Conservation (phyloP, 2,113 vertebrate genomes). For the Otocyon megalotis region DNA sequence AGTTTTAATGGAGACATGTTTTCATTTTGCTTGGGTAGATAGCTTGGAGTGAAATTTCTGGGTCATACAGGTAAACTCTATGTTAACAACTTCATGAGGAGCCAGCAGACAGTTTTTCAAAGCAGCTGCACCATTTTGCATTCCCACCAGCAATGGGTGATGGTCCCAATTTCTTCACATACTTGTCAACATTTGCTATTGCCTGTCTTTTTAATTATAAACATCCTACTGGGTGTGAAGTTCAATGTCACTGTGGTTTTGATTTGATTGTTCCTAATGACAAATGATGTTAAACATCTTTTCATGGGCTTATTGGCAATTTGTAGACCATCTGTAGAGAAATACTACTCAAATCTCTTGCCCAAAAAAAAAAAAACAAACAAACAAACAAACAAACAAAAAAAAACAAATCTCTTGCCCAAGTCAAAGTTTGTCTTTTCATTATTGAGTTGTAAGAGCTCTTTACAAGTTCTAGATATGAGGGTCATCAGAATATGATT, state of each 20-base stretch:
- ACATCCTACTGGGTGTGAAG: neutral
- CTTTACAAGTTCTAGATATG: neutral
- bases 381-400: no score
- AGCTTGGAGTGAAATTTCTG: neutral
- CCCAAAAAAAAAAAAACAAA: no score
- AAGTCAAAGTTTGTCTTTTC: neutral
- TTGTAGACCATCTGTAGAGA: slow-evolving; percentile 2
- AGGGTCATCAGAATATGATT: neutral
- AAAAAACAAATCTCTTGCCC: slow-evolving; percentile 34
- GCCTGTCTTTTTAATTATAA: neutral
- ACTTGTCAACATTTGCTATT: neutral
- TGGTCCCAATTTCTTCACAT: neutral
- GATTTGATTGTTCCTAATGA: neutral
- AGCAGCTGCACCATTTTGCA: slow-evolving; percentile 37
- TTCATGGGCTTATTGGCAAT: neutral
- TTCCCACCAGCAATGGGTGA: neutral
- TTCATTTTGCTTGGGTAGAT: neutral
- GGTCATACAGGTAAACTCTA: neutral
- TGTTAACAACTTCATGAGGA: neutral
- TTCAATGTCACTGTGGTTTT: neutral
- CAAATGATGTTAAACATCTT: neutral
- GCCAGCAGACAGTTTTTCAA: neutral
- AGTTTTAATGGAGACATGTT: neutral
- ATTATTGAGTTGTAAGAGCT: neutral
- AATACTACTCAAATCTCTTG: slow-evolving; percentile 39